Evolutionary conservation across 2,888 invertebrate species (phyloP).

Genomic region (Andrena fulva): DNA sequence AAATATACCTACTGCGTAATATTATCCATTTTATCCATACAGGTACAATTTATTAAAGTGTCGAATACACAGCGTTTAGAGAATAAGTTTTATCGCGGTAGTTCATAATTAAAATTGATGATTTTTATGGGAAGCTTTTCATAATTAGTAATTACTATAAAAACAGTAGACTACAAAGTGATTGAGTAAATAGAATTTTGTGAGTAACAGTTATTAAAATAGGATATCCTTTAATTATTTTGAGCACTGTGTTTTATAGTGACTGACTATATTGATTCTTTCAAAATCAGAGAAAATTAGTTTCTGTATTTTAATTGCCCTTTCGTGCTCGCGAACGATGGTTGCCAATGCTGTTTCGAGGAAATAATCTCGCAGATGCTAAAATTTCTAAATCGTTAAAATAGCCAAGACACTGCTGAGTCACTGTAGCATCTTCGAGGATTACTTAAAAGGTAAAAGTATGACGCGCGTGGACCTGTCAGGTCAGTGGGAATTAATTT

Average conservation of each 20-base stretch:
- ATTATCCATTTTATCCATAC: no score
- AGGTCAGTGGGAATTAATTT: background rate
- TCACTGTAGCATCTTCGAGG: background rate
- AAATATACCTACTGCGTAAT: no score
- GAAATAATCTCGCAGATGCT: background rate
- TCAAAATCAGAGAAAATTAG: background rate
- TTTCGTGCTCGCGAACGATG: background rate
- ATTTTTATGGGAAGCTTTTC: no score
- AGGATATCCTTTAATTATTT: background rate
- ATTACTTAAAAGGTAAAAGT: conserved; percentile 9
- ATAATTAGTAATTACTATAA: background rate
- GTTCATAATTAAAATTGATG: no score
- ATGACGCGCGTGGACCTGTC: background rate
- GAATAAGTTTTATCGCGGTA: no score
- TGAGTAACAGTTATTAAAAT: background rate
- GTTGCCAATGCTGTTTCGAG: background rate
- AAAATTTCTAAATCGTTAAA: conserved; percentile 4
- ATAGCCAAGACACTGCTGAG: background rate
- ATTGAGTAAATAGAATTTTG: background rate
- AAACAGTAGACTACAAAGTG: background rate
- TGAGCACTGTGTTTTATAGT: background rate
- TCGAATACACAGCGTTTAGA: no score
- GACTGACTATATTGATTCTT: background rate
- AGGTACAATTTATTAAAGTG: no score
- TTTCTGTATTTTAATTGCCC: background rate